Conservation (phyloP, 2,888 invertebrate genomes). For the Chrysopilus asiliformis region DNA sequence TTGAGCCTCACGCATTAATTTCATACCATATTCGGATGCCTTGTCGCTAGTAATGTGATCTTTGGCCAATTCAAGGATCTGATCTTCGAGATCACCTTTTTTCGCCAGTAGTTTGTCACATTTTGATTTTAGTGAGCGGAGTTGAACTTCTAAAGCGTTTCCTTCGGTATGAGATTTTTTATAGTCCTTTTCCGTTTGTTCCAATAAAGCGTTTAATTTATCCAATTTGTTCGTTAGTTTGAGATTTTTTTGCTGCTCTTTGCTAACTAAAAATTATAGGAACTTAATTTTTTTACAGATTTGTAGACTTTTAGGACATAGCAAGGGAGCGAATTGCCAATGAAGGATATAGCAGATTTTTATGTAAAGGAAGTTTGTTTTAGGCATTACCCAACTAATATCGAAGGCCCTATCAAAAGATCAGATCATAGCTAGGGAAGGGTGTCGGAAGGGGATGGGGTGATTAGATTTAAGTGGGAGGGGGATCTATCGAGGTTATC, state of each 20-base stretch:
- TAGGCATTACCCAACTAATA: too few species aligned
- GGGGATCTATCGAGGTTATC: too few species aligned
- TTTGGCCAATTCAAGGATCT: slow-evolving; percentile 48
- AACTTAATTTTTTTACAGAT: too few species aligned
- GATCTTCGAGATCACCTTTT: slow-evolving; percentile 49
- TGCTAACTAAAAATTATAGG: slow-evolving; percentile 4
- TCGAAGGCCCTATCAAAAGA: too few species aligned
- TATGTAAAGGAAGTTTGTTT: too few species aligned
- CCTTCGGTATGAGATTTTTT: slow-evolving; percentile 39
- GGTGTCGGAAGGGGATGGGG: too few species aligned
- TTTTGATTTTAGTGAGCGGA: slow-evolving; percentile 29
- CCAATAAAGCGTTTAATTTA: slow-evolving; percentile 43
- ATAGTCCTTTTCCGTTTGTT: slow-evolving; percentile 49
- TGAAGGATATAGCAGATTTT: too few species aligned
- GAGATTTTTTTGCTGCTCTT: not conserved
- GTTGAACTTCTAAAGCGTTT: slow-evolving; percentile 24
- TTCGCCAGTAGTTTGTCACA: slow-evolving; percentile 40
- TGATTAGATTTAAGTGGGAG: too few species aligned
- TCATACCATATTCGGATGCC: slow-evolving; percentile 41
- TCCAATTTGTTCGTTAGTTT: slow-evolving; percentile 36
- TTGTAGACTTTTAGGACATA: too few species aligned
- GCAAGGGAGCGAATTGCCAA: too few species aligned
- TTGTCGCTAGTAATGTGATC: slow-evolving; percentile 57
- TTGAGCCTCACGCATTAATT: slow-evolving; percentile 36
- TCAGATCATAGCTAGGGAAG: too few species aligned